Conservation (phyloP, 2,888 invertebrate genomes). For the Xestia xanthographa region DNA sequence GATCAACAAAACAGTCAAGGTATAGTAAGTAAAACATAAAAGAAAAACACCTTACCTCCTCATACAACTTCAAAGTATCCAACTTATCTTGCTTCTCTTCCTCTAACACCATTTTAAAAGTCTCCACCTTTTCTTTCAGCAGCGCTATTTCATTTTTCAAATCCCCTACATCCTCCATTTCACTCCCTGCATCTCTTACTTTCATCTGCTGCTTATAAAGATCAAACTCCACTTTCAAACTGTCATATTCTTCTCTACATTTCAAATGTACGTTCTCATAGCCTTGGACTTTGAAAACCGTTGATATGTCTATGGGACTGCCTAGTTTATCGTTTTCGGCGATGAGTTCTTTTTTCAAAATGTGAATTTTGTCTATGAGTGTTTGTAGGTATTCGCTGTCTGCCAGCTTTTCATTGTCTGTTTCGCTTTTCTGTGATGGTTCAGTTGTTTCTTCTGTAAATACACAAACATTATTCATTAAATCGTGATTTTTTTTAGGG, state of each 20-base stretch:
- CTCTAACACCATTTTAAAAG: conserved; percentile 91
- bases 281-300: conserved; percentile 87
- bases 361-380: conserved; percentile 92
- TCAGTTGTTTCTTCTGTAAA: conserved; percentile 69
- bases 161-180: conserved; percentile 81
- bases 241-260: conserved; percentile 92
- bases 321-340: conserved; percentile 91
- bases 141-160: conserved; percentile 91
- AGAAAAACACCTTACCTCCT: conserved; percentile 82
- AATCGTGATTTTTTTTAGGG: too few species aligned
- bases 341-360: conserved; percentile 91
- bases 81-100: conserved; percentile 92
- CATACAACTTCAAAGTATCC: conserved; percentile 90
- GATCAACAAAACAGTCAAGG: too few species aligned
- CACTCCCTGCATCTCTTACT: conserved; percentile 72
- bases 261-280: conserved; percentile 87
- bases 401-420: conserved; percentile 85
- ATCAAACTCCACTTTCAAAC: conserved; percentile 92
- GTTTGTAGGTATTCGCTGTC: conserved; percentile 89
- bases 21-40: background rate
- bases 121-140: conserved; percentile 92
- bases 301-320: conserved; percentile 91
- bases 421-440: conserved; percentile 80
- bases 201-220: conserved; percentile 89
- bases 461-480: too few species aligned